Evolutionary conservation across 1,140 invertebrate genomes (phyloP).

Genomic region (Drosophila bifasciata): DNA sequence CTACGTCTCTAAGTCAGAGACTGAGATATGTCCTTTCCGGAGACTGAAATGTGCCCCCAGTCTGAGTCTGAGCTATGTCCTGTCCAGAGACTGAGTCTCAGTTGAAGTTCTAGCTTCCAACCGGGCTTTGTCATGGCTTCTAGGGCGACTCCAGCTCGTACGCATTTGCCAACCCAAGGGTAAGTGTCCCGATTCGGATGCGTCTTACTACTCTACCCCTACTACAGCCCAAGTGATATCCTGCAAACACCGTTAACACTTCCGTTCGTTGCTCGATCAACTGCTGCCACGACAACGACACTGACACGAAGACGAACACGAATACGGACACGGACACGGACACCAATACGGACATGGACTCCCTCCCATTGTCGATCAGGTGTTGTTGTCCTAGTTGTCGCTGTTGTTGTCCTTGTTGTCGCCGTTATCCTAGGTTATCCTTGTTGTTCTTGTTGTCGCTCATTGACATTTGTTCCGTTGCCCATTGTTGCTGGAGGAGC

Average conservation of each 20-base stretch:
- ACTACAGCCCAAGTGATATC: no score
- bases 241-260: slow-evolving; percentile 70
- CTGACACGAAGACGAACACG: slow-evolving; percentile 6
- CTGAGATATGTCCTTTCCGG: no score
- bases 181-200: no score
- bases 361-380: slow-evolving; percentile 48
- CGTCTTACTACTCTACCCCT: no score
- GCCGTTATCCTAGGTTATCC: slow-evolving; percentile 10
- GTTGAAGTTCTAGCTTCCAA: no score
- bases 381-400: slow-evolving; percentile 19
- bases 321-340: slow-evolving; percentile 17
- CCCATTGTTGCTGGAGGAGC: slow-evolving; percentile 55
- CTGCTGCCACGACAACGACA: slow-evolving; percentile 15
- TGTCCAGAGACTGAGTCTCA: no score
- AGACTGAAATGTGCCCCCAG: no score
- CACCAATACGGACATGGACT: slow-evolving; percentile 8
- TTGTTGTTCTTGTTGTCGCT: slow-evolving; percentile 11
- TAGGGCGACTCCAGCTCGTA: no score
- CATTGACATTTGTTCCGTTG: slow-evolving; percentile 14
- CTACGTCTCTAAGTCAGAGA: no score
- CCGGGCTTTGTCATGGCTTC: no score
- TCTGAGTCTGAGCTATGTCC: no score
- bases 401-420: slow-evolving; percentile 28
- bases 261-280: slow-evolving; percentile 45
- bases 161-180: no score